These are phyloP conservation scores for Tiphia femorata DNA, from an alignment of 2,888 invertebrate species.

Conservation along the genomic window DNA sequence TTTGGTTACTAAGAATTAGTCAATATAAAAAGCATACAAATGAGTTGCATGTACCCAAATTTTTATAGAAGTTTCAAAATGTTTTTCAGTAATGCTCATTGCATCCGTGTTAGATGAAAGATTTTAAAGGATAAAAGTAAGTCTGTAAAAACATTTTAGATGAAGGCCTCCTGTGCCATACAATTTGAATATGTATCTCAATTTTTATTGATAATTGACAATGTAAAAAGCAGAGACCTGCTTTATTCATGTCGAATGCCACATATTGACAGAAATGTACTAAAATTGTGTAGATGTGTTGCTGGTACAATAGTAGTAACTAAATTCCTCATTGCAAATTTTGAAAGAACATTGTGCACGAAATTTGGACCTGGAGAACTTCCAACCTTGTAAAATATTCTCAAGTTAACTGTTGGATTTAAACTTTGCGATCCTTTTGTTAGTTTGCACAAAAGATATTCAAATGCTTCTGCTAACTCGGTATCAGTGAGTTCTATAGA, in stretches of 20 bases:
- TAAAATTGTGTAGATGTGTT: constrained; percentile 82
- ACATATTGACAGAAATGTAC: constrained; percentile 86
- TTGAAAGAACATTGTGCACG: constrained; percentile 63
- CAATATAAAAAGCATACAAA: neutral
- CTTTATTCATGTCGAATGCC: constrained; percentile 80
- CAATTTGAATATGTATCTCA: constrained; percentile 24
- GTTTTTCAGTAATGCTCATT: constrained; percentile 16
- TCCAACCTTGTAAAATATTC: constrained; percentile 82
- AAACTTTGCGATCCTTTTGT: constrained; percentile 70
- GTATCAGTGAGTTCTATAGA: constrained; percentile 68
- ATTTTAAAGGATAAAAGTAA: constrained; percentile 30
- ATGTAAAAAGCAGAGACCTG: constrained; percentile 36
- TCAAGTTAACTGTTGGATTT: constrained; percentile 78
- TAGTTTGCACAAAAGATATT: constrained; percentile 73
- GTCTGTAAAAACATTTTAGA: constrained; percentile 3
- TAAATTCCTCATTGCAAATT: constrained; percentile 67
- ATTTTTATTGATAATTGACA: constrained; percentile 46
- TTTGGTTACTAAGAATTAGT: constrained; percentile 1
- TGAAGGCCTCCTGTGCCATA: neutral
- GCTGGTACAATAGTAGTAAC: constrained; percentile 85
- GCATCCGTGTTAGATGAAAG: constrained; percentile 21
- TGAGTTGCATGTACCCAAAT: neutral
- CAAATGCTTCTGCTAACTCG: constrained; percentile 72
- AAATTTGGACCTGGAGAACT: constrained; percentile 70
- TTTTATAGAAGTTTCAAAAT: constrained; percentile 2